Evolutionary conservation across 2,888 invertebrate species (phyloP).

Genomic region (Anodontia alba): DNA sequence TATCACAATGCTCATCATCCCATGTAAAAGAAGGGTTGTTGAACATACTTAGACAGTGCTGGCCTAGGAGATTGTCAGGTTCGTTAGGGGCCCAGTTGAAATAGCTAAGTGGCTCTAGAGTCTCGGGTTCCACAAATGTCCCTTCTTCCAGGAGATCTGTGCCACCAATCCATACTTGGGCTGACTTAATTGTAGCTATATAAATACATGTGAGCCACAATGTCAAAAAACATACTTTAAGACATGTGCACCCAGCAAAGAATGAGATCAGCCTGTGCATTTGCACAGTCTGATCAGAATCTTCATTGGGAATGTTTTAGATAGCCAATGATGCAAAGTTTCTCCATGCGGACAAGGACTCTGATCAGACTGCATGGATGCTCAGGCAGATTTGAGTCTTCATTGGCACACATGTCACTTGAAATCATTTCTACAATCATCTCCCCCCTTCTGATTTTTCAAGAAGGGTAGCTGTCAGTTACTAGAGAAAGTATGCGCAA

Average conservation of each 20-base stretch:
- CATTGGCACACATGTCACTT: neutral
- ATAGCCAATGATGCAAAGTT: too few relatives aligned
- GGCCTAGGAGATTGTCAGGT: constrained; percentile 54
- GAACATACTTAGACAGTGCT: constrained; percentile 57
- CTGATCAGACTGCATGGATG: too few relatives aligned
- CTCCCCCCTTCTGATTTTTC: neutral
- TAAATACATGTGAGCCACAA: neutral
- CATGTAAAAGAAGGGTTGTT: constrained; percentile 33
- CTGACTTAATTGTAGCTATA: constrained; percentile 36
- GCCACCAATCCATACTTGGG: constrained; percentile 56
- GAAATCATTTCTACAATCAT: neutral
- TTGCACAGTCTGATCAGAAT: too few relatives aligned
- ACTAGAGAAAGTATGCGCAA: too few relatives aligned
- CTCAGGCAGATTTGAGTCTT: too few relatives aligned
- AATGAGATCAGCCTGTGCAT: too few relatives aligned
- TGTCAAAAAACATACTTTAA: neutral
- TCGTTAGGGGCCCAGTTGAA: constrained; percentile 55
- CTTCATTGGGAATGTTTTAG: too few relatives aligned
- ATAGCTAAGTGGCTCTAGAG: constrained; percentile 37
- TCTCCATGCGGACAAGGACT: too few relatives aligned
- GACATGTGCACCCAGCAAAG: too few relatives aligned
- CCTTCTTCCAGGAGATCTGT: constrained; percentile 58
- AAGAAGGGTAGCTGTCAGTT: too few relatives aligned
- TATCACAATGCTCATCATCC: constrained; percentile 54
- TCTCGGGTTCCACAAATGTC: constrained; percentile 44